Percentiles rank a stretch among this genome's conserved stretches.
Conservation (phyloP, 1,140 invertebrate species). For the Drosophila sproati region DNA sequence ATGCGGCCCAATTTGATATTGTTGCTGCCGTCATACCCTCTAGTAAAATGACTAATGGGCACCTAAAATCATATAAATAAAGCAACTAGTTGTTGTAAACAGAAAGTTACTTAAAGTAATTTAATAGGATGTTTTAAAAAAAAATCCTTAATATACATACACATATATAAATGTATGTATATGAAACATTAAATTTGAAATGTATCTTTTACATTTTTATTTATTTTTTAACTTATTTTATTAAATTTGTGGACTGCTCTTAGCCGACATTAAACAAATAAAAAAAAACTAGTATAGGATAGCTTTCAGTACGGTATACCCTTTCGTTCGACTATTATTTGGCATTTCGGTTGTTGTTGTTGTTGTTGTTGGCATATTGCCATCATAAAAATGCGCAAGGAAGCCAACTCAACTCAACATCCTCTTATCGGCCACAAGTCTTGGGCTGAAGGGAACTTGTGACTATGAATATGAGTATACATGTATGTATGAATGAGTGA, state of each 20-base stretch:
- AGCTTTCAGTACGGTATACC: not conserved
- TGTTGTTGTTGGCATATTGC: conserved; percentile 57
- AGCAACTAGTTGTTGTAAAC: no score
- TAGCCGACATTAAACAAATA: no score
- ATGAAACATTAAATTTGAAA: conserved; percentile 1
- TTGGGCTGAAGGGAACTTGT: conserved; percentile 7
- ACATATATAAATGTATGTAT: not conserved
- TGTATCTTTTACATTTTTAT: not conserved
- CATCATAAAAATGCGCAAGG: conserved; percentile 50
- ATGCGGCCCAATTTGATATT: conserved; percentile 20
- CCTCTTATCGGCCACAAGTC: conserved; percentile 32
- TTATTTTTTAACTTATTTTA: not conserved
- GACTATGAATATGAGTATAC: not conserved
- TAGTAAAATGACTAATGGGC: not conserved
- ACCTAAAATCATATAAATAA: not conserved
- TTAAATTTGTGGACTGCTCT: not conserved
- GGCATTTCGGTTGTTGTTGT: not conserved
- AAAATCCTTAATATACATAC: no score
- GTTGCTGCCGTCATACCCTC: conserved; percentile 18
- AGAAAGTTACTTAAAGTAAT: no score
- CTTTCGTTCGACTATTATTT: not conserved
- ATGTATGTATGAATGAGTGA: conserved; percentile 1
- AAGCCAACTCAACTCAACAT: conserved; percentile 51
- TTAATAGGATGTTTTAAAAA: no score
- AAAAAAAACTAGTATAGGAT: not conserved